These are phyloP conservation scores for Galagoides demidoff DNA, from an alignment of 2,797 vertebrate genomes.

Conservation along the genomic window DNA sequence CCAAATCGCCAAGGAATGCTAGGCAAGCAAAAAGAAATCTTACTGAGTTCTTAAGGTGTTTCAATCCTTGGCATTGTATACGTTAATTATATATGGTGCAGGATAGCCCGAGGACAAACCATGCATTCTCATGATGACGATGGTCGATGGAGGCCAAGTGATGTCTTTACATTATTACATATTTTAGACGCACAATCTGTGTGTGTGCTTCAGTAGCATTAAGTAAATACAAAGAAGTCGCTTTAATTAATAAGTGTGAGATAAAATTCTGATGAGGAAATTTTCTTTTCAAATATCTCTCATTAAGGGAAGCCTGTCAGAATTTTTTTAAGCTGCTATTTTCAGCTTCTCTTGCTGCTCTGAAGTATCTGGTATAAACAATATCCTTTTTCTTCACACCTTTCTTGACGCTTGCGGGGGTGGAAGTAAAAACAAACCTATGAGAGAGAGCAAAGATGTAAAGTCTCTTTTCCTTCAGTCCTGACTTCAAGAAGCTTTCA, in stretches of 20 bases:
- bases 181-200: neutral
- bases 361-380: constrained; percentile 50
- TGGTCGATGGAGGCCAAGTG: neutral
- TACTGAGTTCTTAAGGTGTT: neutral
- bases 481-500: neutral
- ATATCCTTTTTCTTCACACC: constrained; percentile 32
- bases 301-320: constrained; percentile 53
- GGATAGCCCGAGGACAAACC: neutral
- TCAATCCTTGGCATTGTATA: neutral
- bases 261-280: constrained; percentile 33
- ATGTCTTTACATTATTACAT: neutral
- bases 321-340: constrained; percentile 10
- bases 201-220: neutral
- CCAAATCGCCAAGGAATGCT: neutral
- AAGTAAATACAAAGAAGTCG: neutral
- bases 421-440: neutral
- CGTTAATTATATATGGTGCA: neutral
- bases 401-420: neutral
- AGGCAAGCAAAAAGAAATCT: neutral
- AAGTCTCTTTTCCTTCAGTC: neutral
- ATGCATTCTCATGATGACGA: neutral
- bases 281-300: constrained; percentile 61
- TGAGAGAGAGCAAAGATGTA: neutral
- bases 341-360: neutral
- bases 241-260: neutral